phyloP scores from a whole-genome alignment of 2,888 invertebrate species.

The Hydroisotoma schaefferi region DNA sequence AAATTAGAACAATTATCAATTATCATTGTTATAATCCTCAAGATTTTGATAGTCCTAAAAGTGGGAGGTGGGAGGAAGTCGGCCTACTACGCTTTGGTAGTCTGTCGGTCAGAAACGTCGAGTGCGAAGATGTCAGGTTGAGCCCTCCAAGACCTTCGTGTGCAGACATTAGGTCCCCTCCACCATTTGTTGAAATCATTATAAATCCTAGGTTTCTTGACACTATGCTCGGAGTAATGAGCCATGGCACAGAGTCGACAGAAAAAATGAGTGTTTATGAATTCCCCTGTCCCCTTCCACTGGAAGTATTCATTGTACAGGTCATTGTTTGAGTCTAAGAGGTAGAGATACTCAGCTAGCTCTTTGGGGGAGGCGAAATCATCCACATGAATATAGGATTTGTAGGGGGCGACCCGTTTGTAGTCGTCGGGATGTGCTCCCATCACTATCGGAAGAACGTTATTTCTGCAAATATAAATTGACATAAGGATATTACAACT shows the following conservation, averaged over 20 bases:
- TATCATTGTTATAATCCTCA: too few relatives aligned
- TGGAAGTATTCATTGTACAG: constrained; percentile 90
- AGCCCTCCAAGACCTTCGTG: constrained; percentile 66
- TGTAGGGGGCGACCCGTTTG: constrained; percentile 77
- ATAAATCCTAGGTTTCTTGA: constrained; percentile 57
- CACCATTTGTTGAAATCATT: constrained; percentile 89
- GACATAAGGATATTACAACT: too few relatives aligned
- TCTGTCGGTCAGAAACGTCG: not conserved
- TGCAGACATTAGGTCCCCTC: constrained; percentile 71
- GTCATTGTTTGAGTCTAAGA: constrained; percentile 79
- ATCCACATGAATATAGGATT: constrained; percentile 92
- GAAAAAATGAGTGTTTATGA: constrained; percentile 94
- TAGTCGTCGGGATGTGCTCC: constrained; percentile 91
- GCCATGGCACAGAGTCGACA: constrained; percentile 83
- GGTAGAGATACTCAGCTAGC: constrained; percentile 78
- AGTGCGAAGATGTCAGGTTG: constrained; percentile 46
- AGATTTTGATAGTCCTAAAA: too few relatives aligned
- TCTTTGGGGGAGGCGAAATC: constrained; percentile 85
- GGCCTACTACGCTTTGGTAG: too few relatives aligned
- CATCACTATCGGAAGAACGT: constrained; percentile 92
- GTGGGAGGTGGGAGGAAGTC: too few relatives aligned
- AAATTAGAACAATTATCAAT: too few relatives aligned
- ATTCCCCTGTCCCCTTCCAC: constrained; percentile 92
- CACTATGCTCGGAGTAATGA: constrained; percentile 58
- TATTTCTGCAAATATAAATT: constrained; percentile 58